Percentiles rank a stretch among this genome's conserved stretches.
Evolutionary conservation across 2,888 invertebrate species (phyloP).

Genomic region (Ophion slaviceki): DNA sequence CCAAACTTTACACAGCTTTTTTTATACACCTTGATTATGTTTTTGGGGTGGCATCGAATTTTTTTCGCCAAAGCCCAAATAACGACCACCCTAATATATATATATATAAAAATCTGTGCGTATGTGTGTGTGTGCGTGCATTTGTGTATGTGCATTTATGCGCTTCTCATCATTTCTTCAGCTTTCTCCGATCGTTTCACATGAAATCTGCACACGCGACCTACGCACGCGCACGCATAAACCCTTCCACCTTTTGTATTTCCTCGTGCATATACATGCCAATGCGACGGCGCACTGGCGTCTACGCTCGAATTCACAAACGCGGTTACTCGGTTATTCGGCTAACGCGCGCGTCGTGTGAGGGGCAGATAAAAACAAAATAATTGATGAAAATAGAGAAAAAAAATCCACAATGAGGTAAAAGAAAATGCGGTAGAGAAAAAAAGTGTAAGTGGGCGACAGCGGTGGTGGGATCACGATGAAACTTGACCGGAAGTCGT

Average conservation of each 20-base stretch:
- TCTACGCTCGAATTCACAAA: slow-evolving; percentile 69
- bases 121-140: too few relatives aligned
- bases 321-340: slow-evolving; percentile 76
- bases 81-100: too few relatives aligned
- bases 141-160: neutral
- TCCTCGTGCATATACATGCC: slow-evolving; percentile 25
- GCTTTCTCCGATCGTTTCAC: slow-evolving; percentile 25
- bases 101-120: too few relatives aligned
- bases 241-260: slow-evolving; percentile 50
- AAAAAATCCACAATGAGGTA: too few relatives aligned
- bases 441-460: slow-evolving; percentile 3
- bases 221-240: neutral
- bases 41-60: too few relatives aligned
- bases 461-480: neutral
- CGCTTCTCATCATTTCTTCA: slow-evolving; percentile 9
- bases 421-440: too few relatives aligned
- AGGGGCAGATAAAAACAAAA: slow-evolving; percentile 24
- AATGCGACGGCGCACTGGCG: slow-evolving; percentile 66
- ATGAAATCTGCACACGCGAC: slow-evolving; percentile 34
- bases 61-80: too few relatives aligned
- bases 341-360: slow-evolving; percentile 66
- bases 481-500: neutral
- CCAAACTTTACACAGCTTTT: too few relatives aligned
- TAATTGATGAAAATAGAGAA: neutral
- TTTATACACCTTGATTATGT: too few relatives aligned